Evolutionary conservation across 2,888 invertebrate genomes (phyloP), one percentile per base, ranked within the genome.

Genomic region (Tenthredo scrophulariae): DNA sequence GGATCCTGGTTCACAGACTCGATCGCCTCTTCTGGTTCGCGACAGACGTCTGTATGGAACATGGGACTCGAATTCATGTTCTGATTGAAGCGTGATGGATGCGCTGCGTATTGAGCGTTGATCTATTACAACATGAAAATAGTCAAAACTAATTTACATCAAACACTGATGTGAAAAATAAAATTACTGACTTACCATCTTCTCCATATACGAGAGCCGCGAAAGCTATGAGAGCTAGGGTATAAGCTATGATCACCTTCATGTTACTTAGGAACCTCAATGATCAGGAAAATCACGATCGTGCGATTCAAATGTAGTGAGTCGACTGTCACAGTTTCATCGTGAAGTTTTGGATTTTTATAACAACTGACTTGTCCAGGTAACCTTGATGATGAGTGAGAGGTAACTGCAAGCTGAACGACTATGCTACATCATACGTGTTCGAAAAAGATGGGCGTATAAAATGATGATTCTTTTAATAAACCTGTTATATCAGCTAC

Each of bases 1-100:
- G 83, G 90, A 90, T 0, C 94, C 93, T 0, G 95, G 94, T 37
- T 37, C 70, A 70, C 46, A 50, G 54, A 77, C 6, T 43, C 67
- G 86, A 2, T 26, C 26, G 26, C 0, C n/a, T 54, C 54, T 54
- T 54, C 54, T 54, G 54, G n/a, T 54, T 7, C 54, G 54, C n/a
- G n/a, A 54, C 7, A 54, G n/a, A 54, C n/a, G 54, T 6, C n/a
- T 54, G n/a, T 54, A 54, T n/a, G 54, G 54, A n/a, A 54, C 7
- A 54, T n/a, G 7, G n/a, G 54, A 7, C 54, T 54, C 54, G 1
- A 54, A n/a, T 54, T 54, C 54, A 54, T n/a, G 54, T n/a, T 54
- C 54, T 54, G 54, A 54, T 54, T 54, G 54, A 54, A 7, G 54
- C 5, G 10, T 26, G 62, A 13, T 10, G n/a, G n/a, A n/a, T 54